Evolutionary conservation across 2,797 vertebrate species (phyloP), one percentile per base, ranked within the genome.

Genomic region (Catharus ustulatus): DNA sequence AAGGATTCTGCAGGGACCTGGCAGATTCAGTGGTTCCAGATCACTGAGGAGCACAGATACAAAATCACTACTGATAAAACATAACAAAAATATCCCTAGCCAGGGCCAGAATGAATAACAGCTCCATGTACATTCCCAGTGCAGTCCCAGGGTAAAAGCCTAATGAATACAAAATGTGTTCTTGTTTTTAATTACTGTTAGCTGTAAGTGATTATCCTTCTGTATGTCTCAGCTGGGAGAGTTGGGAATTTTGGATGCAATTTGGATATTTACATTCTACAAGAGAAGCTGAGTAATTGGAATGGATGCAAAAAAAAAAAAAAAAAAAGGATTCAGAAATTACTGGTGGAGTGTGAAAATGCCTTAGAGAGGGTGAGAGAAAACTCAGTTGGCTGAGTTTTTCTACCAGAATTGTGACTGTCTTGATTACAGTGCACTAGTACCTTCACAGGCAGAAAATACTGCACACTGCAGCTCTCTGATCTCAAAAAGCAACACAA

Each of bases 181-280:
- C 80, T 64, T 93, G 87, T 34, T 89, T 85, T 86, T 91, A 87
- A 91, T 90, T 93, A 68, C 63, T 4, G 2, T 78, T 78, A 91
- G 79, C 89, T 78, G 89, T 72, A 82, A 78, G 85, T 83, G 90
- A 89, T 93, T 92, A 64, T 86, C 68, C 46, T 87, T 78, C 78
- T 78, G 62, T 83, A 48, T 55, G 79, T 78, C 89, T 94, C 89
- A 91, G 82, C 91, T 93, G 73, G 59, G 91, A 75, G 83, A 54
- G 79, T 0, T 90, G 91, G 79, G 94, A 72, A 68, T 92, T 95
- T 93, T 46, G 66, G 87, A 93, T 92, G 87, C 79, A 61, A 16
- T 93, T 93, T 95, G 89, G 55, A 24, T 95, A 85, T 96, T 89
- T 91, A 75, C 87, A 87, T 91, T 92, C 94, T 91, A 62, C 93